Conservation (phyloP, 2,888 invertebrate genomes). For the Drosophila prostipennis region DNA sequence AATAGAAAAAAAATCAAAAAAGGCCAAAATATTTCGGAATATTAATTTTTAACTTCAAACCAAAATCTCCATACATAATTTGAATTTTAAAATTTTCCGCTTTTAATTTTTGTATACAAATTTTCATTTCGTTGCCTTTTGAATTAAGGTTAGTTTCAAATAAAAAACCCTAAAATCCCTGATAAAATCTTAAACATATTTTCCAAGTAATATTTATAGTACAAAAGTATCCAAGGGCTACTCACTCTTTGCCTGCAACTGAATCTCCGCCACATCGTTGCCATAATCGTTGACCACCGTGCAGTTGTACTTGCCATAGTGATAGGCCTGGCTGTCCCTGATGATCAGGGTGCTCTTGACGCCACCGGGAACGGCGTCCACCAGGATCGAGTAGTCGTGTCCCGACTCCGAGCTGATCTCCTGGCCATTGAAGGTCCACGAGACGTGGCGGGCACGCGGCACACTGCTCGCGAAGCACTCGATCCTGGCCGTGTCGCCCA, state of each 20-base stretch:
- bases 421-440: constrained; percentile 94
- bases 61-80: too few species aligned
- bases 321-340: constrained; percentile 92
- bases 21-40: too few species aligned
- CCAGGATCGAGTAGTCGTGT: constrained; percentile 90
- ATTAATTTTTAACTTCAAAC: too few species aligned
- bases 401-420: constrained; percentile 91
- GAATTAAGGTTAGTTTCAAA: too few species aligned
- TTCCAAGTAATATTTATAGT: not conserved
- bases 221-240: not conserved
- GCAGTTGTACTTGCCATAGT: constrained; percentile 97
- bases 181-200: not conserved
- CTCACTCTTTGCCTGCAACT: constrained; percentile 95
- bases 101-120: too few species aligned
- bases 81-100: too few species aligned
- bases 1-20: too few species aligned
- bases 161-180: too few species aligned
- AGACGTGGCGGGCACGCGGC: constrained; percentile 93
- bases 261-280: constrained; percentile 92
- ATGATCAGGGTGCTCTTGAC: constrained; percentile 96
- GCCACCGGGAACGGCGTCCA: constrained; percentile 90
- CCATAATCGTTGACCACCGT: constrained; percentile 96
- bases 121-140: too few species aligned
- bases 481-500: constrained; percentile 92
- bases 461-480: constrained; percentile 96